Evolutionary conservation across 1,140 invertebrate species (phyloP).

Genomic region (Meloidogyne hapla): DNA sequence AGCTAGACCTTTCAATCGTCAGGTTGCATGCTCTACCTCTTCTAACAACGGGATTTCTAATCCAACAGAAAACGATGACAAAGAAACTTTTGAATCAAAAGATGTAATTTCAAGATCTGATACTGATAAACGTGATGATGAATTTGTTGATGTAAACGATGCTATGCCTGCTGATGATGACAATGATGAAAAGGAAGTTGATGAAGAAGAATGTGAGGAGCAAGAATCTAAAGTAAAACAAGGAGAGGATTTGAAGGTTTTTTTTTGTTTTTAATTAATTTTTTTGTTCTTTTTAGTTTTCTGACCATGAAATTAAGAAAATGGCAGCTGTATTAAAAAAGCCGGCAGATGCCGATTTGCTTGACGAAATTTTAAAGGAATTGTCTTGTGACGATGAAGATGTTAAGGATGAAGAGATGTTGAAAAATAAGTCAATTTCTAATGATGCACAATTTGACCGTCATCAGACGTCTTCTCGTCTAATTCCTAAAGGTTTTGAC

Average conservation of each 20-base stretch:
- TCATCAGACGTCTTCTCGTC: not conserved
- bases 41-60: not conserved
- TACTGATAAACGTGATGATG: not conserved
- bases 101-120: not conserved
- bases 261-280: not conserved
- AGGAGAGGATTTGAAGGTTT: not conserved
- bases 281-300: not conserved
- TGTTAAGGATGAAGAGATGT: not conserved
- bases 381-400: constrained; percentile 15
- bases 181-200: constrained; percentile 8
- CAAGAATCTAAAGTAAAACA: not conserved
- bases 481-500: no score
- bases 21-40: constrained; percentile 23
- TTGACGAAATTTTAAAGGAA: constrained; percentile 26
- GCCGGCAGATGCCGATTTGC: constrained; percentile 7
- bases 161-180: not conserved
- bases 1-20: constrained; percentile 17
- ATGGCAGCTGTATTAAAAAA: not conserved
- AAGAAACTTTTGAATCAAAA: not conserved
- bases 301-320: not conserved
- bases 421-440: not conserved
- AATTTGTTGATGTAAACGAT: not conserved
- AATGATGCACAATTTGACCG: not conserved
- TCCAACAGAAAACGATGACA: not conserved
- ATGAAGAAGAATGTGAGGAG: not conserved